These are phyloP conservation scores for Hydropotes inermis DNA, from an alignment of 2,113 vertebrate genomes.

Conservation along the genomic window DNA sequence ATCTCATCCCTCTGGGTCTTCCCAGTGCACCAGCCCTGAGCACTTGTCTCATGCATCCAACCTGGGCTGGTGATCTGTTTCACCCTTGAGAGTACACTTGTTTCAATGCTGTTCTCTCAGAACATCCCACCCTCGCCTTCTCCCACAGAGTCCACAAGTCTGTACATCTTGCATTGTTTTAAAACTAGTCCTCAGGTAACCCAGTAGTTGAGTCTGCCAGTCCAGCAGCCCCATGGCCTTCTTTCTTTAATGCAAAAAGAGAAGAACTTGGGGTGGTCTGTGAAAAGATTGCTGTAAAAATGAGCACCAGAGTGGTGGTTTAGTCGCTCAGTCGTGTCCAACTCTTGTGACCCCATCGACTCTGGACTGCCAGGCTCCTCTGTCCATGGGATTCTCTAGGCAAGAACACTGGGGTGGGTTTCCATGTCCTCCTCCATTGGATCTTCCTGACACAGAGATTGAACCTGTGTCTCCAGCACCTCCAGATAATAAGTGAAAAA, in stretches of 20 bases:
- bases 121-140: too few relatives aligned
- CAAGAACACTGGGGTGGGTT: neutral
- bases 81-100: too few relatives aligned
- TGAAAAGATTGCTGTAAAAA: neutral
- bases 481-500: neutral
- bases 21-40: too few relatives aligned
- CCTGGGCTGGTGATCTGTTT: too few relatives aligned
- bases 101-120: too few relatives aligned
- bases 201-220: neutral
- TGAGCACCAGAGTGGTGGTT: neutral
- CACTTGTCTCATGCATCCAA: too few relatives aligned
- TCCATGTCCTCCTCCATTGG: neutral
- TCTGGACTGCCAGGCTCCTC: neutral
- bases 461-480: neutral
- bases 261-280: neutral
- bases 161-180: neutral
- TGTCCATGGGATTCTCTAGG: neutral
- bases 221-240: neutral
- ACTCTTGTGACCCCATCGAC: neutral
- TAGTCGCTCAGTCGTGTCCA: rapidly evolving
- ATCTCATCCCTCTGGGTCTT: too few relatives aligned
- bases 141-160: too few relatives aligned
- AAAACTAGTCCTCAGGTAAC: neutral
- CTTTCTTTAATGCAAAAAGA: neutral
- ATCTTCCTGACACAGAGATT: neutral